Conservation (phyloP, 2,797 vertebrate species). For the Discoglossus pictus region DNA sequence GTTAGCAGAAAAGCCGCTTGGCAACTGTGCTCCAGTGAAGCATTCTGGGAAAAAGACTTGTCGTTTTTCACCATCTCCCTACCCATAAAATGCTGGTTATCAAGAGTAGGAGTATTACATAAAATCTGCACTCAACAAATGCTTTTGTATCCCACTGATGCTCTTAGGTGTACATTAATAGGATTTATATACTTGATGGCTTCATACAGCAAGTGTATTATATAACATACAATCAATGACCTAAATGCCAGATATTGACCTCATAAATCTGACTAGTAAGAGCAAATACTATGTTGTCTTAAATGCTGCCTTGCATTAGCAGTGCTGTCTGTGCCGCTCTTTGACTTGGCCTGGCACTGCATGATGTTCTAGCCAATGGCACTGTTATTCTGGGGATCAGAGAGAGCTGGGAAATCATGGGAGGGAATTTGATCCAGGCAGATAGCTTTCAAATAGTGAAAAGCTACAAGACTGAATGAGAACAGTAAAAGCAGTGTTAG, state of each 20-base stretch:
- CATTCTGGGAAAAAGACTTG: slow-evolving; percentile 16
- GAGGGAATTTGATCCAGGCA: slow-evolving; percentile 6
- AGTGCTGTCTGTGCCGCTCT: not conserved
- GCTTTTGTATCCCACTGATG: slow-evolving; percentile 26
- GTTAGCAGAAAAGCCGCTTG: slow-evolving; percentile 33
- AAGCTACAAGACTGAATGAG: not conserved
- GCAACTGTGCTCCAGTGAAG: slow-evolving; percentile 19
- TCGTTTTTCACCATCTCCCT: not conserved
- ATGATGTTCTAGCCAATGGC: not conserved
- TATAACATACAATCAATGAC: slow-evolving; percentile 16
- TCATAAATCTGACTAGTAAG: slow-evolving; percentile 6
- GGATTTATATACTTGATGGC: slow-evolving; percentile 33
- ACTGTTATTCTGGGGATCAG: not conserved
- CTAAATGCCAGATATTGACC: slow-evolving; percentile 26
- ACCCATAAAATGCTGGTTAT: not conserved
- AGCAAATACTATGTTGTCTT: not conserved
- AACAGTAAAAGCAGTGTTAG: slow-evolving; percentile 17
- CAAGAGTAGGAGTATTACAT: slow-evolving; percentile 15
- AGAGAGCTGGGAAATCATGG: not conserved
- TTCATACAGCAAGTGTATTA: slow-evolving; percentile 9
- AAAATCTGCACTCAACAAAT: slow-evolving; percentile 18
- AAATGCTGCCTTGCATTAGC: not conserved
- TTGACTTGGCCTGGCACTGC: not conserved
- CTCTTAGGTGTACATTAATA: slow-evolving; percentile 22
- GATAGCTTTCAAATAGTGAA: slow-evolving; percentile 12